These are phyloP conservation scores for Cephalotes varians DNA, from an alignment of 2,888 invertebrate species.

Conservation along the genomic window DNA sequence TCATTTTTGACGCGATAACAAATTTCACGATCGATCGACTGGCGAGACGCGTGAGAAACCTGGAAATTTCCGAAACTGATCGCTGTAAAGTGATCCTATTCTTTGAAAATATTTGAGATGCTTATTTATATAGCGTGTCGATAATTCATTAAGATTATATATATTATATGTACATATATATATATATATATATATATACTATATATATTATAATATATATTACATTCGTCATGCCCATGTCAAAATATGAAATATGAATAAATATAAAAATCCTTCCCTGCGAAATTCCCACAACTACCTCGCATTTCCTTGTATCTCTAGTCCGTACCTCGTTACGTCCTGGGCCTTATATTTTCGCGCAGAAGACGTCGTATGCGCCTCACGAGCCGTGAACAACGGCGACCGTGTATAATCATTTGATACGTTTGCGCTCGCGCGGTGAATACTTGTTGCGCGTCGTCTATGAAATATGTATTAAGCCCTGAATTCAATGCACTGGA, in stretches of 20 bases:
- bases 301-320: not conserved
- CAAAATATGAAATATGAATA: not conserved
- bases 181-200: too few species aligned
- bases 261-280: not conserved
- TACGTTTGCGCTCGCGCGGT: conserved; percentile 50
- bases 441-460: conserved; percentile 51
- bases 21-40: conserved; percentile 21
- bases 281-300: not conserved
- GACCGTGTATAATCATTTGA: conserved; percentile 50
- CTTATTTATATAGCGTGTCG: not conserved
- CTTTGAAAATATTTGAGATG: too few species aligned
- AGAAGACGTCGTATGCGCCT: conserved; percentile 1
- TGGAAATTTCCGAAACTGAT: not conserved
- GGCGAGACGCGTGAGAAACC: not conserved
- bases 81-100: not conserved
- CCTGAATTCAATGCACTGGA: conserved; percentile 50
- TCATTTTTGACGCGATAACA: conserved; percentile 17
- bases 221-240: too few species aligned
- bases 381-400: conserved; percentile 46
- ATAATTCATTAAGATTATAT: not conserved
- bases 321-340: not conserved
- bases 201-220: too few species aligned
- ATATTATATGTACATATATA: too few species aligned
- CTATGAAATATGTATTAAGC: conserved; percentile 55
- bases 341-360: conserved; percentile 28